Base-by-base conservation (phyloP, 2,888 invertebrate species). In the Beris chalybata region DNA sequence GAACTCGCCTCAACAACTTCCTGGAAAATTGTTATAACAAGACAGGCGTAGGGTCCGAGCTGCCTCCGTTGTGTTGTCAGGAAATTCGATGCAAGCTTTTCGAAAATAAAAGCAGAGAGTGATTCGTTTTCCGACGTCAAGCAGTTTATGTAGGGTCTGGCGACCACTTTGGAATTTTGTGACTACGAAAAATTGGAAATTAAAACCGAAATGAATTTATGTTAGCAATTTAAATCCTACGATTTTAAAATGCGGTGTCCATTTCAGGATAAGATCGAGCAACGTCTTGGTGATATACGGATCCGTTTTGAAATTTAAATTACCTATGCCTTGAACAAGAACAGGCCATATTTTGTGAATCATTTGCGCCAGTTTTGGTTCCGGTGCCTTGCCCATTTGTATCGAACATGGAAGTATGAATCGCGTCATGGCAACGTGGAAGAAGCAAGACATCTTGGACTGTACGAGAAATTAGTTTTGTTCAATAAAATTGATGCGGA, bases 341-440 rank as follows among this genome's bases (percentile, higher is more conserved):
- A 84, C 77, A 29, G 83, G 82, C 78, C 85, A 84, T 12, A 84
- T 81, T 72, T 81, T 81, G 69, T 82, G 82, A 13, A 86, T 75
- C 1, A 83, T 77, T 70, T 79, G 80, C 1, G 83, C 72, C 5
- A 83, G 72, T 64, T 79, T 79, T 0, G 75, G 74, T 66, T 83
- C 81, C 0, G 79, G 79, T 0, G 75, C 71, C 67, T 80, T 80
- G 0, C 84, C 85, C 66, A 82, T 80, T 71, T 84, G 77, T 65
- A 85, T 74, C 52, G 81, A 77, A 0, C 79, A 78, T 12, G 85
- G 83, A 43, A 86, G 73, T n/a, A 86, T 74, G 59, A 85, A 79
- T 0, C 81, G 75, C 30, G 82, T 79, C 50, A 85, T 77, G 31
- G 85, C 77, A 65, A 82, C 77, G 64, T 83, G 84, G 45, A 85